Percentiles rank a stretch among this genome's conserved stretches.
phyloP scores from a whole-genome alignment of 2,888 invertebrate species.

The Xestia ashworthii region DNA sequence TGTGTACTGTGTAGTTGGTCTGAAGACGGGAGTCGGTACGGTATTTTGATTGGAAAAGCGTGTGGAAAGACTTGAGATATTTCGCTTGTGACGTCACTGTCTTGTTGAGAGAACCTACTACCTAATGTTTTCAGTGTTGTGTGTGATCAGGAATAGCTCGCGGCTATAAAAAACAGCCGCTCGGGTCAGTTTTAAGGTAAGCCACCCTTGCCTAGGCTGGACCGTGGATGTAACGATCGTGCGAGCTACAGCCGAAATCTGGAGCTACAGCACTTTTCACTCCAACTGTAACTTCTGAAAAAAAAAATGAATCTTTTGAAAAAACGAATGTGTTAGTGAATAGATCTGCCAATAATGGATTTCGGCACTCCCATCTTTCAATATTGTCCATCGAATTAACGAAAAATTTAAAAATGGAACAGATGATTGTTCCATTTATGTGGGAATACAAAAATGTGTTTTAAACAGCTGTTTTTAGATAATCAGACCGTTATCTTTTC shows the following conservation, averaged over 20 bases:
- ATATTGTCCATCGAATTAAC: not conserved
- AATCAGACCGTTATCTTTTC: no score
- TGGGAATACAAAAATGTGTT: no score
- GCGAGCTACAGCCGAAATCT: not conserved
- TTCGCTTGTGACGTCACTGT: constrained; percentile 45
- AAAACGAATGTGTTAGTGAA: not conserved
- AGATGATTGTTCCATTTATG: not conserved
- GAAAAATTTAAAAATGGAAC: not conserved
- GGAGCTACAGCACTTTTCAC: not conserved
- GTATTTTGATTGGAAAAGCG: constrained; percentile 47
- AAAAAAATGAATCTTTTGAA: not conserved
- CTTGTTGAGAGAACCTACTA: not conserved
- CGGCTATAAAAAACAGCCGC: no score
- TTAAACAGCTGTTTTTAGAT: no score
- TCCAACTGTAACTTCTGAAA: not conserved
- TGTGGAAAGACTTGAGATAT: constrained; percentile 36
- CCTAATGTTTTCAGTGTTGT: constrained; percentile 35
- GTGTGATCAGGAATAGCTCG: not conserved
- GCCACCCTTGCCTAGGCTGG: no score
- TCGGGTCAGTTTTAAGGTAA: no score
- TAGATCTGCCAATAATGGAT: not conserved
- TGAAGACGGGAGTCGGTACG: constrained; percentile 26
- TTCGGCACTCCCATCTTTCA: not conserved
- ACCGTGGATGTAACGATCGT: not conserved
- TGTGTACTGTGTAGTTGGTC: not conserved